Evolutionary conservation across 2,797 vertebrate genomes (phyloP).

Genomic region (Champsocephalus gunnari): DNA sequence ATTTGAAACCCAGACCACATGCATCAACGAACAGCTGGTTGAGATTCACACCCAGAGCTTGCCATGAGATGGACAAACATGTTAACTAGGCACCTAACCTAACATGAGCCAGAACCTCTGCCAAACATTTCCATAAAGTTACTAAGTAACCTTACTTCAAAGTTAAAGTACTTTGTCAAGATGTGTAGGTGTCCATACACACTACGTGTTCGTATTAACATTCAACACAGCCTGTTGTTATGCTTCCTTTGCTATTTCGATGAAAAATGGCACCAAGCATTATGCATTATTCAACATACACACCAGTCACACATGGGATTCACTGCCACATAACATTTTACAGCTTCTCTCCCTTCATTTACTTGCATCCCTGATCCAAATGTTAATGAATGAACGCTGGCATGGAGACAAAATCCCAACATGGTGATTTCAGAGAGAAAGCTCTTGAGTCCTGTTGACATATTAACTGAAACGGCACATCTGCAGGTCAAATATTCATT

Average conservation of each 20-base stretch:
- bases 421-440: conserved; percentile 25
- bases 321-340: conserved; percentile 58
- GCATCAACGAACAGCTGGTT: neutral
- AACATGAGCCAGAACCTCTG: neutral
- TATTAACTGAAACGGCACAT: conserved; percentile 21
- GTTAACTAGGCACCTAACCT: neutral
- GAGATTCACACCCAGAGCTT: neutral
- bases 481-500: conserved; percentile 20
- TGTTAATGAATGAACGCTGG: conserved; percentile 57
- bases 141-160: conserved; percentile 6
- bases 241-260: conserved; percentile 32
- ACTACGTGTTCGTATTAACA: conserved; percentile 17
- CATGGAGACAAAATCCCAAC: conserved; percentile 14
- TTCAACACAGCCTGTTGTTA: conserved; percentile 8
- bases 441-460: conserved; percentile 6
- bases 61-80: neutral
- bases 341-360: conserved; percentile 51
- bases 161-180: conserved; percentile 6
- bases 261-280: conserved; percentile 44
- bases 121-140: conserved; percentile 15
- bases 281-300: conserved; percentile 59
- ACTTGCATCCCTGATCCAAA: conserved; percentile 45
- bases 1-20: neutral
- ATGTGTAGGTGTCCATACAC: neutral
- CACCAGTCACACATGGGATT: conserved; percentile 56